A percentile compares a stretch with the other conserved stretches of the same genome.
These are phyloP conservation scores for Bombus picipes DNA, from an alignment of 1,140 invertebrate species.

Conservation along the genomic window DNA sequence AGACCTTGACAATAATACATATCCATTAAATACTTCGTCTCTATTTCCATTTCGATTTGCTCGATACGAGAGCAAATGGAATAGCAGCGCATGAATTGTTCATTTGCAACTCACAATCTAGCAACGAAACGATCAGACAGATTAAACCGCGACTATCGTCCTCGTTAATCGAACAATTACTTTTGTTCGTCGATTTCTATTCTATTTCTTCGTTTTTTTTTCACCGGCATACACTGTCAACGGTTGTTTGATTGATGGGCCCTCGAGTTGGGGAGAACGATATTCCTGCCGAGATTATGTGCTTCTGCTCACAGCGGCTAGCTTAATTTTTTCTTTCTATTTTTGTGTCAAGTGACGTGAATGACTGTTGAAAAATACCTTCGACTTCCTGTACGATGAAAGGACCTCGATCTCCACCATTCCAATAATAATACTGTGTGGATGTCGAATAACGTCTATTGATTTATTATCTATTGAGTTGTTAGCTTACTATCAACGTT, in stretches of 20 bases:
- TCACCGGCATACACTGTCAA: background rate
- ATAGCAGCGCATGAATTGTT: slow-evolving; percentile 8
- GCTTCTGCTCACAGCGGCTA: background rate
- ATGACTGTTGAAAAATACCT: slow-evolving; percentile 5
- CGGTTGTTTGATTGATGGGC: slow-evolving; percentile 7
- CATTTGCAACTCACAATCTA: slow-evolving; percentile 3
- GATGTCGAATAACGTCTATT: background rate
- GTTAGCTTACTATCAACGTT: background rate
- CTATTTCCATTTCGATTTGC: background rate
- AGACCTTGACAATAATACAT: too few species aligned
- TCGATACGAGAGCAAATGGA: background rate
- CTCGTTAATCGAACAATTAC: slow-evolving; percentile 31
- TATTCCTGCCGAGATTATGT: background rate
- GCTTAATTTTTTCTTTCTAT: background rate
- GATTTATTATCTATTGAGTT: background rate
- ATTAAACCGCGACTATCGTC: slow-evolving; percentile 31
- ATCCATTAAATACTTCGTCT: background rate
- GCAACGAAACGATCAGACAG: slow-evolving; percentile 11
- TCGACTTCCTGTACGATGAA: background rate
- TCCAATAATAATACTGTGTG: background rate
- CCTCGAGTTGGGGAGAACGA: background rate
- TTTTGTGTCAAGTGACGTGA: background rate
- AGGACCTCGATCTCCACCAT: background rate
- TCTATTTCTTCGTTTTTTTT: background rate
- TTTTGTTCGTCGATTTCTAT: slow-evolving; percentile 22